These are phyloP conservation scores for Dasyurus viverrinus DNA, from an alignment of 2,113 vertebrate species.

Conservation along the genomic window DNA sequence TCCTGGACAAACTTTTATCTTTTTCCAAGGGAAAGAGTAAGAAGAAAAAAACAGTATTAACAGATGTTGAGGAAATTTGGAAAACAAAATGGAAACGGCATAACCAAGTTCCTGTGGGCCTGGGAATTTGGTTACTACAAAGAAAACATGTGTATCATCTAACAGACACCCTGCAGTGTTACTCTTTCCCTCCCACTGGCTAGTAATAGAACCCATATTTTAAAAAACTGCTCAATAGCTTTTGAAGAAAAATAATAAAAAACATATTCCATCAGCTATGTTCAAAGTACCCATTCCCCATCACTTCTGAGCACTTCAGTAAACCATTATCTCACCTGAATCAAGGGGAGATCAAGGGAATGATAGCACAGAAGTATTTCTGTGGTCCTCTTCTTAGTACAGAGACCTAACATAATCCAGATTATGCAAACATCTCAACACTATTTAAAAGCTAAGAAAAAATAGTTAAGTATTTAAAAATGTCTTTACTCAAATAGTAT, in stretches of 20 bases:
- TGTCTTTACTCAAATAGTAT: no score
- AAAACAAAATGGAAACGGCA: not conserved
- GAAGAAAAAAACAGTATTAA: not conserved
- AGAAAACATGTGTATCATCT: not conserved
- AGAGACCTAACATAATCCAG: not conserved
- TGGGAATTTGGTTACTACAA: constrained; percentile 10
- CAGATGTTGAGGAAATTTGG: not conserved
- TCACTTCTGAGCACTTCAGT: not conserved
- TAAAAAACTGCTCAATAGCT: not conserved
- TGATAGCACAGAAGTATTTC: not conserved
- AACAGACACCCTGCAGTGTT: not conserved
- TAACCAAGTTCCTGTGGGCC: not conserved
- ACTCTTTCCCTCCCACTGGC: not conserved
- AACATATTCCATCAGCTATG: not conserved
- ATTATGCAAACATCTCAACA: not conserved
- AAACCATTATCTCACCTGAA: not conserved
- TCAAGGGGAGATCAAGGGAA: not conserved
- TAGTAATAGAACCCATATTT: not conserved
- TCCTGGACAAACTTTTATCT: not conserved
- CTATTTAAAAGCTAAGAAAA: not conserved
- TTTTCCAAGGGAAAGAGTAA: not conserved
- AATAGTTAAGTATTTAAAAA: no score
- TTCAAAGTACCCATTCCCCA: not conserved
- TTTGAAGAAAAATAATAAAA: not conserved
- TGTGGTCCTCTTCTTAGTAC: not conserved